Percentiles rank a stretch among this genome's conserved stretches.
phyloP scores from a whole-genome alignment of 2,113 vertebrate genomes.

The Phocoena phocoena region DNA sequence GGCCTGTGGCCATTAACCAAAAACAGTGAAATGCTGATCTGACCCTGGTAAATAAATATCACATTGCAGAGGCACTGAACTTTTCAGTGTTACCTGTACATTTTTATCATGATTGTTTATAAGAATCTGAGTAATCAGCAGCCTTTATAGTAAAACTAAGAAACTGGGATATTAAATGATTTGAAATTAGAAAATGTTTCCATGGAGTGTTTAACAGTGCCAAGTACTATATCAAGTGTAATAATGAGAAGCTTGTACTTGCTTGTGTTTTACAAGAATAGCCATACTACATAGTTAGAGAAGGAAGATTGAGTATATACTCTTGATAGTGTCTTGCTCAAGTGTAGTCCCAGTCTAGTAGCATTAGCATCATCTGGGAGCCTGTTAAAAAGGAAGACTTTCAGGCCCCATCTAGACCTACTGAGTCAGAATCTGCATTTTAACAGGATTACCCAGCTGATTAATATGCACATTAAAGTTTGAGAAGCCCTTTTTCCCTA shows the following conservation, averaged over 20 bases:
- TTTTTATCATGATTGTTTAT: neutral
- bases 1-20: neutral
- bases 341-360: neutral
- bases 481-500: neutral
- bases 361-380: neutral
- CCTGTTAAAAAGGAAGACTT: neutral
- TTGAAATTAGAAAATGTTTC: conserved; percentile 19
- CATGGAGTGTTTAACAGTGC: neutral
- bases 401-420: neutral
- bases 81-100: neutral
- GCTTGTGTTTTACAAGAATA: neutral
- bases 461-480: neutral
- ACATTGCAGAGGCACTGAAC: neutral
- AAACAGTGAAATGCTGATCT: conserved; percentile 1
- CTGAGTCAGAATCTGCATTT: neutral
- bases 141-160: neutral
- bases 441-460: neutral
- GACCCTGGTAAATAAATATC: neutral
- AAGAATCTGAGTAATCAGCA: neutral
- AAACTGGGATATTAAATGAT: neutral
- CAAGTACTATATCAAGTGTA: neutral
- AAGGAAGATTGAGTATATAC: neutral
- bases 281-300: neutral
- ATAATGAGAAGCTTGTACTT: neutral
- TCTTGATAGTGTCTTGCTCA: neutral